These are phyloP conservation scores for Mesitornis unicolor DNA, from an alignment of 2,113 vertebrate species.

Conservation along the genomic window DNA sequence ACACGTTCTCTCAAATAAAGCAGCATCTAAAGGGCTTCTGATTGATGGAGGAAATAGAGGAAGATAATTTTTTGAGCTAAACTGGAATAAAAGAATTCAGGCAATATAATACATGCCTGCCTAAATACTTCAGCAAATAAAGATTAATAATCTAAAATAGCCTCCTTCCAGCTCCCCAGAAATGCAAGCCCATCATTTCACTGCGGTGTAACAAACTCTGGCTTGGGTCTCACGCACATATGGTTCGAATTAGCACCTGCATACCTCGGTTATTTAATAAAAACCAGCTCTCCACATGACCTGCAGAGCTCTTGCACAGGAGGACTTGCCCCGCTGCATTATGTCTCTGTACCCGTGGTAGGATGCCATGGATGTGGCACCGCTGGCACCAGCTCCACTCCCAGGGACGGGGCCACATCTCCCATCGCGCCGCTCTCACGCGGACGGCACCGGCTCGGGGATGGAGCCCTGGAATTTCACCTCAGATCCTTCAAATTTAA, in stretches of 20 bases:
- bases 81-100: background rate
- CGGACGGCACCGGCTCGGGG: background rate
- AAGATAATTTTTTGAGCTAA: background rate
- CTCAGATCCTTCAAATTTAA: constrained; percentile 54
- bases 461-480: constrained; percentile 41
- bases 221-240: constrained; percentile 31
- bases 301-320: constrained; percentile 56
- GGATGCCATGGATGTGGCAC: constrained; percentile 56
- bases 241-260: constrained; percentile 79
- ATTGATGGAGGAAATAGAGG: background rate
- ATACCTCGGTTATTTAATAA: constrained; percentile 73
- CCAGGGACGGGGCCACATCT: constrained; percentile 59
- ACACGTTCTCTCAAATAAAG: background rate
- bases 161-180: background rate
- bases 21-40: background rate
- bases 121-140: constrained; percentile 16
- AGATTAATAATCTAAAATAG: constrained; percentile 21
- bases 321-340: constrained; percentile 54
- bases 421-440: constrained; percentile 35
- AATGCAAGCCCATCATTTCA: constrained; percentile 8
- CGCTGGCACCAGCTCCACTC: constrained; percentile 63
- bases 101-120: background rate
- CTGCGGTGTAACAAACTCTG: background rate
- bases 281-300: constrained; percentile 63
- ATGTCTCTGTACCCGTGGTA: constrained; percentile 64